A percentile compares a stretch with the other conserved stretches of the same genome.
These are phyloP conservation scores for Dolichopus griseipennis DNA, from an alignment of 2,888 invertebrate genomes.

Conservation along the genomic window DNA sequence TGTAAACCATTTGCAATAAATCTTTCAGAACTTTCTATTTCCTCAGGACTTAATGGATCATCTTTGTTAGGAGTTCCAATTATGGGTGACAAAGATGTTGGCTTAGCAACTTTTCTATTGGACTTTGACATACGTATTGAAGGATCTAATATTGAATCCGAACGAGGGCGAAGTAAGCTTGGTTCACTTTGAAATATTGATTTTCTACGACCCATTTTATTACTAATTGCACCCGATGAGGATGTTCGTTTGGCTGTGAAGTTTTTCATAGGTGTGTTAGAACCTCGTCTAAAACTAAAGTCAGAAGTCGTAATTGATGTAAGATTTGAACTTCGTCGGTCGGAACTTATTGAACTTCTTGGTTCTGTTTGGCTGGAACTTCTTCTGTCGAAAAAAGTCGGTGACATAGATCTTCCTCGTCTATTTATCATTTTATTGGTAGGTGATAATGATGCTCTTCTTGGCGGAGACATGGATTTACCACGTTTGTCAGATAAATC, in stretches of 20 bases:
- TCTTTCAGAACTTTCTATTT: constrained; percentile 19
- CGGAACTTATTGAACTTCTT: constrained; percentile 30
- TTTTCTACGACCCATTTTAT: constrained; percentile 18
- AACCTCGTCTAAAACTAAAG: constrained; percentile 37
- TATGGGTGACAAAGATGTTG: constrained; percentile 40
- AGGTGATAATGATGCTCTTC: constrained; percentile 18
- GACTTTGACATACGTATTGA: constrained; percentile 16
- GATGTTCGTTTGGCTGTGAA: constrained; percentile 19
- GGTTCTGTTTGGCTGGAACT: constrained; percentile 38
- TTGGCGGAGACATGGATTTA: constrained; percentile 18
- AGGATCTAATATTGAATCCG: constrained; percentile 19
- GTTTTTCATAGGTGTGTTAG: constrained; percentile 23
- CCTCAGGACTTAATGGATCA: constrained; percentile 25
- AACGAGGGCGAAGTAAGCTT: constrained; percentile 18
- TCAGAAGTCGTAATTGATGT: constrained; percentile 41
- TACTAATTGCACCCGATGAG: constrained; percentile 17
- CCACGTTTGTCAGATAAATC: constrained; percentile 28
- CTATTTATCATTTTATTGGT: constrained; percentile 10
- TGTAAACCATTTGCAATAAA: constrained; percentile 22
- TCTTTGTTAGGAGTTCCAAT: constrained; percentile 43
- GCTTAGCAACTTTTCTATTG: constrained; percentile 36
- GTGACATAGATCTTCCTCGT: constrained; percentile 35
- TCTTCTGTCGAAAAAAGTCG: constrained; percentile 30
- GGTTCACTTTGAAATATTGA: constrained; percentile 19
- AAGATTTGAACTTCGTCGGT: constrained; percentile 39